Base-by-base conservation (phyloP, 2,888 invertebrate genomes). In the Eupithecia centaureata region DNA sequence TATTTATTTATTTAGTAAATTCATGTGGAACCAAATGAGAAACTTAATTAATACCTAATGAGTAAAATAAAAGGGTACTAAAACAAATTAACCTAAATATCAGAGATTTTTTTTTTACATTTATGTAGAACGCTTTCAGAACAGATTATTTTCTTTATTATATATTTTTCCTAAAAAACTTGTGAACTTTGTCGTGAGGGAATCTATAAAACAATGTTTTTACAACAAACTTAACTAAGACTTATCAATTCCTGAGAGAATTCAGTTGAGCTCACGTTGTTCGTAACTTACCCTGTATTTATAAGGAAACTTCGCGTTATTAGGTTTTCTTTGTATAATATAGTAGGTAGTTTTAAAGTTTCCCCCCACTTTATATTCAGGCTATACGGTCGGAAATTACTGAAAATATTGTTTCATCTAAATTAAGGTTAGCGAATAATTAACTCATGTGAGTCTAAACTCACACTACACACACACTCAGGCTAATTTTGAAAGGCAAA, bases 261-360 rank as follows among this genome's bases (percentile, higher is more conserved):
- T 73, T 72, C n/a, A 32, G 59, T 38, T 63, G n/a, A 52, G 62
- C 65, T 57, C 56, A 33, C 62, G 71, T 70, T 56, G 57, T 18
- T 57, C 30, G 30, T 61, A 68, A 71, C 68, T 72, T 75, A 71
- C 70, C 70, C 61, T 67, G 66, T 70, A 74, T 71, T 72, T 73
- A 73, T 72, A 71, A 69, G 68, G 67, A 62, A 76, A 75, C 68
- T 75, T 75, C 56, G 65, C 66, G 59, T 67, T 73, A 65, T 72
- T 62, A 68, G 73, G 73, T 75, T 77, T 76, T 76, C 73, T 74
- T 73, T 72, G 72, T 74, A 69, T 75, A 72, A 71, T 68, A 69
- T 63, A 72, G 64, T 68, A 57, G 73, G 63, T 65, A 63, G 71
- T 70, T 73, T 62, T 60, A 66, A 73, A 74, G 69, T 75, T 75